These are phyloP conservation scores for Amphipyra berbera DNA, from an alignment of 2,888 invertebrate genomes.

Conservation along the genomic window DNA sequence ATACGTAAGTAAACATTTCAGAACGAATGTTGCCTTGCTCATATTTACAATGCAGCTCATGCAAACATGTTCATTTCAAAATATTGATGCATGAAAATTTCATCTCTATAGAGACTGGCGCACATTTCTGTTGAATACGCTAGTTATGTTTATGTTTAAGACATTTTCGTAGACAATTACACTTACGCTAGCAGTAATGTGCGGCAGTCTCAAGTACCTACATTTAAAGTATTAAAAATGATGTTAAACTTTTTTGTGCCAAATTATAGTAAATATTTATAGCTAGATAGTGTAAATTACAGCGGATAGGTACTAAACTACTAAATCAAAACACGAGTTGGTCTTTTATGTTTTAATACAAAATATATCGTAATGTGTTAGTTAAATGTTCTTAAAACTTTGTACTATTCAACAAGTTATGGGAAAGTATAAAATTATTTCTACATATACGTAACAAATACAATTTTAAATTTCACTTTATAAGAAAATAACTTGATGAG, in stretches of 20 bases:
- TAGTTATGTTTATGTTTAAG: slow-evolving; percentile 12
- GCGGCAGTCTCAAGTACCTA: slow-evolving; percentile 41
- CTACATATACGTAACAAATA: slow-evolving; percentile 62
- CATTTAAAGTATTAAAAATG: slow-evolving; percentile 19
- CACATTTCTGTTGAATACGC: slow-evolving; percentile 40
- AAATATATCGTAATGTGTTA: slow-evolving; percentile 82
- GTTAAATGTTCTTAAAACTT: slow-evolving; percentile 77
- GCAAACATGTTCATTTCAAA: slow-evolving; percentile 69
- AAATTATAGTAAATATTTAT: slow-evolving; percentile 26
- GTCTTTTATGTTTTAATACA: slow-evolving; percentile 88
- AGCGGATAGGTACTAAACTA: slow-evolving; percentile 85
- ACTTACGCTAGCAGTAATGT: slow-evolving; percentile 37
- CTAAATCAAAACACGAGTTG: slow-evolving; percentile 88
- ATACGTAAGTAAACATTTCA: slow-evolving; percentile 68
- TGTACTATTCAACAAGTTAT: slow-evolving; percentile 75
- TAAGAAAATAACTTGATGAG: slow-evolving; percentile 32
- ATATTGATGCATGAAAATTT: slow-evolving; percentile 58
- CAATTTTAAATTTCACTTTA: slow-evolving; percentile 49
- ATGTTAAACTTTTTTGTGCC: slow-evolving; percentile 33
- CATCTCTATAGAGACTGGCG: slow-evolving; percentile 40
- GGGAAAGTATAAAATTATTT: slow-evolving; percentile 65
- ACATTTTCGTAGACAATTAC: slow-evolving; percentile 6
- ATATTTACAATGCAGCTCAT: slow-evolving; percentile 87
- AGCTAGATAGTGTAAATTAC: slow-evolving; percentile 53
- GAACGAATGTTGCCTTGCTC: slow-evolving; percentile 74